phyloP scores from a whole-genome alignment of 2,888 invertebrate genomes.

The Amblyteles armatorius region DNA sequence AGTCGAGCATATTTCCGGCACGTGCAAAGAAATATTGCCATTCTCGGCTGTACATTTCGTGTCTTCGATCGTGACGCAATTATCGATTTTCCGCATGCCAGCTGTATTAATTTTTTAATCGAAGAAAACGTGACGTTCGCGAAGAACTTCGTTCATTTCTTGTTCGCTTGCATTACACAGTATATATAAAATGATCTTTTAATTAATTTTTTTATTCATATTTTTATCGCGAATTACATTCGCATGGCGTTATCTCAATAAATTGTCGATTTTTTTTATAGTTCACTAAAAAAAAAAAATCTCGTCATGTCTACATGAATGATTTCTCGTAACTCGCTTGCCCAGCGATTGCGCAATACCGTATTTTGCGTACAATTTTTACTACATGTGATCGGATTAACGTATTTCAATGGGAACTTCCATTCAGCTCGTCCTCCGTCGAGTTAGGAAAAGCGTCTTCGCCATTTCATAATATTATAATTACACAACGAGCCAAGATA shows the following conservation, averaged over 20 bases:
- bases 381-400: conserved; percentile 23
- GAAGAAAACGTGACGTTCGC: no score
- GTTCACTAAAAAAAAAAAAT: neutral
- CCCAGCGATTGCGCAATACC: conserved; percentile 27
- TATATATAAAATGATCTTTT: neutral
- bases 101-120: no score
- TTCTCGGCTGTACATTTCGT: conserved; percentile 8
- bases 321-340: conserved; percentile 39
- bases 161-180: neutral
- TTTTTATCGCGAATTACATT: neutral
- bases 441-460: neutral
- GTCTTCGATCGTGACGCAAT: conserved; percentile 34
- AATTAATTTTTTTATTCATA: neutral
- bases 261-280: conserved; percentile 29
- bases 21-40: conserved; percentile 26
- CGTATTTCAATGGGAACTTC: neutral
- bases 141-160: no score
- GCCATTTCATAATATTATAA: conserved; percentile 15
- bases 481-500: conserved; percentile 6
- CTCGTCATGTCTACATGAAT: conserved; percentile 35
- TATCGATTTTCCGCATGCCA: neutral
- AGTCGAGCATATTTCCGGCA: conserved; percentile 47
- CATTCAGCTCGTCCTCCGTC: neutral
- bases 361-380: conserved; percentile 15
- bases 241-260: neutral